Percentiles rank a stretch among this genome's conserved stretches.
phyloP scores from a whole-genome alignment of 2,888 invertebrate genomes.

The Ophioninae sp. region DNA sequence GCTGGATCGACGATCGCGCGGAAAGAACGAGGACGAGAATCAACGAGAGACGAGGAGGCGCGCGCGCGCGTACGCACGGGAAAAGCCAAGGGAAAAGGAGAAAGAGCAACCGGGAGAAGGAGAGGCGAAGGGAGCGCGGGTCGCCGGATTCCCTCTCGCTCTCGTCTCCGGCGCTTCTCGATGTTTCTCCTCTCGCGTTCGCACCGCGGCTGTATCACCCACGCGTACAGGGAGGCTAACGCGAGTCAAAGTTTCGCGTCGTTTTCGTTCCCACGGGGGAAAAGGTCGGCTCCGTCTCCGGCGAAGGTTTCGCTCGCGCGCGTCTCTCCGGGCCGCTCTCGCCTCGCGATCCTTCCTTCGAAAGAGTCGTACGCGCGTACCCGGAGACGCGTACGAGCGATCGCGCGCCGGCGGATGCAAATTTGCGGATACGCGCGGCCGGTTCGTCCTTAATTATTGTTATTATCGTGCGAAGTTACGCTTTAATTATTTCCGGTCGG shows the following conservation, averaged over 20 bases:
- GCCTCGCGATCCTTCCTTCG: slow-evolving; percentile 14
- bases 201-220: slow-evolving; percentile 41
- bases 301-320: slow-evolving; percentile 32
- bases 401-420: background rate
- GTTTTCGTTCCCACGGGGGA: slow-evolving; percentile 57
- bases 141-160: slow-evolving; percentile 16
- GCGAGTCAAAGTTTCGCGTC: slow-evolving; percentile 55
- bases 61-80: slow-evolving; percentile 9
- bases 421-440: slow-evolving; percentile 51
- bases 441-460: slow-evolving; percentile 76
- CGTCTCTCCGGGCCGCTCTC: slow-evolving; percentile 40
- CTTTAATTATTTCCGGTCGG: slow-evolving; percentile 78
- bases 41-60: slow-evolving; percentile 31
- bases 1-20: slow-evolving; percentile 32
- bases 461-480: slow-evolving; percentile 77
- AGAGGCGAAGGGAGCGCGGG: slow-evolving; percentile 1
- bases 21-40: slow-evolving; percentile 38
- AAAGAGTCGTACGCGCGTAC: background rate
- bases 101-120: background rate
- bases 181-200: slow-evolving; percentile 45
- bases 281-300: slow-evolving; percentile 54
- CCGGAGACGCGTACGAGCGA: too few relatives aligned
- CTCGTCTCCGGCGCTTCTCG: slow-evolving; percentile 34
- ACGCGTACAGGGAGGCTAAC: slow-evolving; percentile 41
- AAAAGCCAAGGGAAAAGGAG: background rate